Conservation (phyloP, 2,888 invertebrate genomes). For the Agrotis clavis region DNA sequence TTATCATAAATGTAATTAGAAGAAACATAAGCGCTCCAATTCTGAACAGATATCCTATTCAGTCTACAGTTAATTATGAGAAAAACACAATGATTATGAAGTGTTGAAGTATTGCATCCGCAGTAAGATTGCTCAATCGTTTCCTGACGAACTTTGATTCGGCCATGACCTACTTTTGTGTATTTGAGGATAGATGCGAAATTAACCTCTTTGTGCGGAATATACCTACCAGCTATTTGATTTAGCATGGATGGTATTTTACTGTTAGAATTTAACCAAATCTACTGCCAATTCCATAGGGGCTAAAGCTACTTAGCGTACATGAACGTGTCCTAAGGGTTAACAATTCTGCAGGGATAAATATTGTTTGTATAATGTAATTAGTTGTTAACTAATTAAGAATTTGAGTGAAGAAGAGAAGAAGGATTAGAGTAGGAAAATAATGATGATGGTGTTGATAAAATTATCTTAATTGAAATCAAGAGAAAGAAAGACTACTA, state of each 20-base stretch:
- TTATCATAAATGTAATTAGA: constrained; percentile 29
- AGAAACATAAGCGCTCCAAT: constrained; percentile 18
- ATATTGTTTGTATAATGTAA: neutral
- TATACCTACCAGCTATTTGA: constrained; percentile 5
- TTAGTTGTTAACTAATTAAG: no score
- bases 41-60: constrained; percentile 34
- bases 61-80: constrained; percentile 25
- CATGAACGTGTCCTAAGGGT: neutral
- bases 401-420: no score
- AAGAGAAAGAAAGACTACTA: neutral
- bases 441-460: no score
- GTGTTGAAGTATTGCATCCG: constrained; percentile 47
- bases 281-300: neutral
- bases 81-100: constrained; percentile 36
- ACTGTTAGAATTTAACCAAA: neutral
- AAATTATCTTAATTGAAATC: no score
- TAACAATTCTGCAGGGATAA: neutral
- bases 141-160: constrained; percentile 56
- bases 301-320: no score
- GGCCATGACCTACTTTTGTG: constrained; percentile 56
- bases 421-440: no score
- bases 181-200: constrained; percentile 52
- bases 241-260: neutral
- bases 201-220: constrained; percentile 8
- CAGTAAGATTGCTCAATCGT: constrained; percentile 53